A percentile compares a stretch with the other conserved stretches of the same genome.
These are phyloP conservation scores for Hemiprocne comata DNA, from an alignment of 2,113 vertebrate species.

Conservation along the genomic window DNA sequence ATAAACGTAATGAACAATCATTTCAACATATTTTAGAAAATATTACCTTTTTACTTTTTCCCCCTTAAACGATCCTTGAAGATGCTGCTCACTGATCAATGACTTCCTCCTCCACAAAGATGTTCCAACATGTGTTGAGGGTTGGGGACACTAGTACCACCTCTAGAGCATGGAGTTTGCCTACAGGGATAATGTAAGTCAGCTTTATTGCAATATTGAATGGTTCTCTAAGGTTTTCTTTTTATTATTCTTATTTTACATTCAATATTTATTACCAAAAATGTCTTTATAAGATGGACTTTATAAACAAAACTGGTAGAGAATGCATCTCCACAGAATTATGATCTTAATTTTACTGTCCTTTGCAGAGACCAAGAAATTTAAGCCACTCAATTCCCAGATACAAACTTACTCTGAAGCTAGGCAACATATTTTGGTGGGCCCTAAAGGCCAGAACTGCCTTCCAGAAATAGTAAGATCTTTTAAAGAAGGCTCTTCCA, in stretches of 20 bases:
- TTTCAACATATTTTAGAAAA: conserved; percentile 14
- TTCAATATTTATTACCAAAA: background rate
- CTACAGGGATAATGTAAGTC: conserved; percentile 57
- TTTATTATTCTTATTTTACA: conserved; percentile 66
- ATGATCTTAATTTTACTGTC: conserved; percentile 14
- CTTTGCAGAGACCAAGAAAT: conserved; percentile 22
- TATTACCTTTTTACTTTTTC: conserved; percentile 56
- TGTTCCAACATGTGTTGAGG: conserved; percentile 61
- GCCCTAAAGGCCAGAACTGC: conserved; percentile 24
- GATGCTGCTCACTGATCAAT: conserved; percentile 47
- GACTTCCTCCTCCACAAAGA: conserved; percentile 66
- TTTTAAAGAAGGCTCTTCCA: background rate
- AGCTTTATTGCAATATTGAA: conserved; percentile 61
- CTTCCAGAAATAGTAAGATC: background rate
- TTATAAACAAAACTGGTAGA: conserved; percentile 21
- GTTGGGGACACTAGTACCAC: conserved; percentile 54
- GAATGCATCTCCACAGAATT: conserved; percentile 30
- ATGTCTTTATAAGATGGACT: background rate
- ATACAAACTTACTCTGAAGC: conserved; percentile 4
- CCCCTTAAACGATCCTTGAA: conserved; percentile 46
- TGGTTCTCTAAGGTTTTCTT: conserved; percentile 66
- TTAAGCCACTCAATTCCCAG: background rate
- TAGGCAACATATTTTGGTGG: background rate
- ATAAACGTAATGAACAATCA: conserved; percentile 26
- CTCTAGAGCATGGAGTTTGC: conserved; percentile 65